phyloP scores from a whole-genome alignment of 2,113 vertebrate species.

The Chlorodrepanis virens region DNA sequence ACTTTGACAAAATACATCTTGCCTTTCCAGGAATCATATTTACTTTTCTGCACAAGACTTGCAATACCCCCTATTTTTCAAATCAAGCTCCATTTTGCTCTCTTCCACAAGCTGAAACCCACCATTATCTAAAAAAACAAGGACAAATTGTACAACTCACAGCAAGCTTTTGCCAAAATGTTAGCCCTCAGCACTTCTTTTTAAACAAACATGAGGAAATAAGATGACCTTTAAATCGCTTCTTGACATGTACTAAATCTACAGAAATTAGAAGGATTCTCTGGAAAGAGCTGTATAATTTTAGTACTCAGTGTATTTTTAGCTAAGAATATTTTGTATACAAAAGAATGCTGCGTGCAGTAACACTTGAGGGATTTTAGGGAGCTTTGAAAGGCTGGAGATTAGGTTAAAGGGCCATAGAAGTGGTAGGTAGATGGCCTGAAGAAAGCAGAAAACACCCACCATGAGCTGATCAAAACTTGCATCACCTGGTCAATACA shows the following conservation, averaged over 20 bases:
- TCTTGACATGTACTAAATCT: slow-evolving; percentile 31
- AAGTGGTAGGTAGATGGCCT: not conserved
- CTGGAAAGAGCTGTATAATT: slow-evolving; percentile 35
- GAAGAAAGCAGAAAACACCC: not conserved
- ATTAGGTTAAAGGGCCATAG: not conserved
- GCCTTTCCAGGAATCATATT: not conserved
- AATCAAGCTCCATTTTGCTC: not conserved
- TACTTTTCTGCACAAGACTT: not conserved
- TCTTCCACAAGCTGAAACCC: not conserved
- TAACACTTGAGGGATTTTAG: not conserved
- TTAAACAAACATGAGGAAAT: slow-evolving; percentile 44
- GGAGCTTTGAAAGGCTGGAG: not conserved
- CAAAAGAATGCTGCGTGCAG: not conserved
- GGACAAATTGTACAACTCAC: not conserved
- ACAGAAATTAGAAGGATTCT: slow-evolving; percentile 35
- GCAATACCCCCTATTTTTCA: not conserved
- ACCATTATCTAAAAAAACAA: not conserved
- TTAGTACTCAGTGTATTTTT: slow-evolving; percentile 47
- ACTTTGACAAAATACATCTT: not conserved
- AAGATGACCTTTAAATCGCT: slow-evolving; percentile 30
- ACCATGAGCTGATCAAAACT: not conserved
- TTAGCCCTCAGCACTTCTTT: not conserved
- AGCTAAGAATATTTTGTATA: slow-evolving; percentile 12
- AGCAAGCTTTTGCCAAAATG: not conserved
- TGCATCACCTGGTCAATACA: not conserved